A percentile compares a stretch with the other conserved stretches of the same genome.
These are phyloP conservation scores for Phthorimaea operculella DNA, from an alignment of 1,140 invertebrate genomes.

Conservation along the genomic window DNA sequence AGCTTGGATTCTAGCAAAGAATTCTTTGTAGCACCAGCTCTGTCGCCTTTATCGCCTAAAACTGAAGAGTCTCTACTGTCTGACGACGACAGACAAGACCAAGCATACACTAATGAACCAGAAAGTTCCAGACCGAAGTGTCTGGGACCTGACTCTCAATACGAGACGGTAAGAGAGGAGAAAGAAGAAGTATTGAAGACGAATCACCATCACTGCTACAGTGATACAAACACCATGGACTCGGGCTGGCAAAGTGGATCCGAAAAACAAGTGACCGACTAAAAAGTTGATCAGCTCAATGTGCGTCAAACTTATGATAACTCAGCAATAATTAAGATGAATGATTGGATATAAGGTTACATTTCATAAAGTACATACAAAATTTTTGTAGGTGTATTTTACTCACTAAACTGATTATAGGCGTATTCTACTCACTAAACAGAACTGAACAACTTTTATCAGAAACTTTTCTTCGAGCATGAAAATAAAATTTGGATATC, in stretches of 20 bases:
- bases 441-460: neutral
- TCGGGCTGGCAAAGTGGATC: conserved; percentile 66
- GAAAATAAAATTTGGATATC: too few relatives aligned
- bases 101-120: conserved; percentile 48
- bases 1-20: conserved; percentile 37
- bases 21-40: conserved; percentile 34
- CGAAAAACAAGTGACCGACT: conserved; percentile 64
- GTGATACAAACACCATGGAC: conserved; percentile 67
- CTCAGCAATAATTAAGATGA: neutral
- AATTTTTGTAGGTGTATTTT: neutral
- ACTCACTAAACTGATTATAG: neutral
- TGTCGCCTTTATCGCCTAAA: conserved; percentile 50
- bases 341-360: neutral
- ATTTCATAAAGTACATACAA: neutral
- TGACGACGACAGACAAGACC: conserved; percentile 43
- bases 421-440: neutral
- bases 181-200: conserved; percentile 48
- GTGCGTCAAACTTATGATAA: neutral
- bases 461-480: too few relatives aligned
- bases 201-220: conserved; percentile 60
- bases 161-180: conserved; percentile 49
- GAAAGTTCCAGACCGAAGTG: conserved; percentile 53
- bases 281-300: too few relatives aligned
- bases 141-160: conserved; percentile 57
- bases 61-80: conserved; percentile 56